phyloP scores from a whole-genome alignment of 2,888 invertebrate species.

The Sarcophaga carnaria region DNA sequence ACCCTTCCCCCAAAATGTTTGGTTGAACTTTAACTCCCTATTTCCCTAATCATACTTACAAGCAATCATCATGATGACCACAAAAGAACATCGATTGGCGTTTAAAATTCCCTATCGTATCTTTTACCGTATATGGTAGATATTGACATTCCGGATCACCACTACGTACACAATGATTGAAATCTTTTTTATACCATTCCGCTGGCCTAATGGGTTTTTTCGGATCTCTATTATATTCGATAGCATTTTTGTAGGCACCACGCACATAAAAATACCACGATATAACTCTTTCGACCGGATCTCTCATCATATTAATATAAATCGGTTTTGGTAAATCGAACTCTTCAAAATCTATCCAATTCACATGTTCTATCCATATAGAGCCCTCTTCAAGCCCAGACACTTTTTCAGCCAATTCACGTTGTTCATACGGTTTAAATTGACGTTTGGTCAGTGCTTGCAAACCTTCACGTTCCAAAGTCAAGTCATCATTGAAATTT shows the following conservation, averaged over 20 bases:
- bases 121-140: conserved; percentile 88
- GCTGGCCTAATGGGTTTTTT: conserved; percentile 82
- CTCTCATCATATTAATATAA: conserved; percentile 92
- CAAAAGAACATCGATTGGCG: conserved; percentile 85
- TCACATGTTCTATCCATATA: conserved; percentile 93
- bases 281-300: conserved; percentile 92
- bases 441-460: conserved; percentile 64
- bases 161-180: conserved; percentile 90
- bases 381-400: conserved; percentile 88
- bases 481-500: conserved; percentile 82
- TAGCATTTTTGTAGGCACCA: conserved; percentile 93
- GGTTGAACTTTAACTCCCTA: background rate
- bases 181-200: conserved; percentile 83
- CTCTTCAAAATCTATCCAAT: conserved; percentile 92
- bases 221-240: conserved; percentile 87
- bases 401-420: conserved; percentile 85
- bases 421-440: conserved; percentile 87
- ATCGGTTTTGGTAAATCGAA: conserved; percentile 90
- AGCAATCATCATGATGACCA: conserved; percentile 90
- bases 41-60: conserved; percentile 83
- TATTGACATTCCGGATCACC: conserved; percentile 88
- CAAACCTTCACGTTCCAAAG: conserved; percentile 82
- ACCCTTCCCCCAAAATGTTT: background rate
- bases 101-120: conserved; percentile 89
- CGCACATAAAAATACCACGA: conserved; percentile 94